Base-by-base conservation (phyloP, 2,888 invertebrate species). In the Caenorhabditis zanzibari region DNA sequence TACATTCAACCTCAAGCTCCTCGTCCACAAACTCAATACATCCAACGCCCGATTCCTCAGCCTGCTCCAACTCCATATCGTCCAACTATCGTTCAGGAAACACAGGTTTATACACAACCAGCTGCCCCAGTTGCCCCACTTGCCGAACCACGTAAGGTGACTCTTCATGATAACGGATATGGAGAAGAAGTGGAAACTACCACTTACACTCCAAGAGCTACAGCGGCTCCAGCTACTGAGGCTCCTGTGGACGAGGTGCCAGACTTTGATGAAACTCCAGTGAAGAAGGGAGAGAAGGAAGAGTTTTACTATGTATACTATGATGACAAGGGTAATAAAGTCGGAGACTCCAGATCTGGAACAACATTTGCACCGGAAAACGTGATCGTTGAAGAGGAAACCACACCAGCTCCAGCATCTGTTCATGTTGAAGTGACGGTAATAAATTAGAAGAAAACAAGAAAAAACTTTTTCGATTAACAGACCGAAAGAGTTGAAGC, bases 291-390 rank as follows among this genome's bases (percentile, higher is more conserved):
- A 56, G 75, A 82, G 7, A 77, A 83, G 41, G 80, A 84, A 10
- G 84, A 84, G 56, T 75, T 76, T 54, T 84, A 84, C 38, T 84
- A 84, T 52, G 84, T 73, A 0, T 84, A 84, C 44, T 84, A 84
- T 44, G 84, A 84, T 47, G 80, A 81, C 35, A 80, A 84, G 64
- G 84, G 84, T 1, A 76, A 80, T 14, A 84, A 84, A 41, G 80
- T 84, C 6, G 84, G 84, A 52, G 80, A 84, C 54, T 80, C 84
- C 32, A 58, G 76, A 59, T 66, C 75, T 38, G 80, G 80, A 61
- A 58, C 75, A 10, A 84, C 84, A n/a, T 84, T 68, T 52, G 80
- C 84, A 0, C 84, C 84, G 16, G 73, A 75, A 22, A 68, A 64
- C 41, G 76, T 80, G 24, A 52, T 80, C 26, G 19, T 79, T 32